Percentiles rank a stretch among this genome's conserved stretches.
These are phyloP conservation scores for Taxidea taxus DNA, from an alignment of 2,113 vertebrate species.

Conservation along the genomic window DNA sequence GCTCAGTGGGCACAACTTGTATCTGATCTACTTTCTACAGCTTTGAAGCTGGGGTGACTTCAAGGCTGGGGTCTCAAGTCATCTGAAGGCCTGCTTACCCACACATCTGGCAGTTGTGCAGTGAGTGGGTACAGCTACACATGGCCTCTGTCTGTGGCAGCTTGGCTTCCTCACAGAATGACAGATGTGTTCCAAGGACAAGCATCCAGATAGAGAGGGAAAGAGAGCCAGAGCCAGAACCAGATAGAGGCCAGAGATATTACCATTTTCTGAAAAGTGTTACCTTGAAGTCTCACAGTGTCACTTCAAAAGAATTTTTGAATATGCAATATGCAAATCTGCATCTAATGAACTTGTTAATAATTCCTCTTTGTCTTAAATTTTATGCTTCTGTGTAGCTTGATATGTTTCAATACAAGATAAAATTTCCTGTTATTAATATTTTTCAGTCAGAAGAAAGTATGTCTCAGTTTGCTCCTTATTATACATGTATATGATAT, in stretches of 20 bases:
- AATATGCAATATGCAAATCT: background rate
- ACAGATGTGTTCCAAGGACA: background rate
- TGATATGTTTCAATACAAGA: background rate
- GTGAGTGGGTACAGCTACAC: background rate
- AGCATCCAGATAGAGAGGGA: background rate
- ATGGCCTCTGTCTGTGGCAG: no score
- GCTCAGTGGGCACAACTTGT: background rate
- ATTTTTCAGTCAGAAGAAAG: background rate
- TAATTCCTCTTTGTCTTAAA: background rate
- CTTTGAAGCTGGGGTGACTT: background rate
- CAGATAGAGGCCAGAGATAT: background rate
- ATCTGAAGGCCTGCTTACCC: background rate
- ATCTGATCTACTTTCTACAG: background rate
- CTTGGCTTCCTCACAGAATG: background rate
- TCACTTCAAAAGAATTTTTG: background rate
- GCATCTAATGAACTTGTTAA: background rate
- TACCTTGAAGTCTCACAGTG: background rate
- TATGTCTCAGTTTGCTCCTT: background rate
- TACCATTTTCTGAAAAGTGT: background rate
- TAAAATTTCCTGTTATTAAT: background rate
- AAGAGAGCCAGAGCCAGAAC: no score
- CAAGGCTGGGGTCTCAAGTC: background rate
- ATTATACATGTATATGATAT: no score
- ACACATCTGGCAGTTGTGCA: background rate
- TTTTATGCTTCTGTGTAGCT: background rate